phyloP scores from a whole-genome alignment of 2,113 vertebrate species.

The Mobula hypostoma region DNA sequence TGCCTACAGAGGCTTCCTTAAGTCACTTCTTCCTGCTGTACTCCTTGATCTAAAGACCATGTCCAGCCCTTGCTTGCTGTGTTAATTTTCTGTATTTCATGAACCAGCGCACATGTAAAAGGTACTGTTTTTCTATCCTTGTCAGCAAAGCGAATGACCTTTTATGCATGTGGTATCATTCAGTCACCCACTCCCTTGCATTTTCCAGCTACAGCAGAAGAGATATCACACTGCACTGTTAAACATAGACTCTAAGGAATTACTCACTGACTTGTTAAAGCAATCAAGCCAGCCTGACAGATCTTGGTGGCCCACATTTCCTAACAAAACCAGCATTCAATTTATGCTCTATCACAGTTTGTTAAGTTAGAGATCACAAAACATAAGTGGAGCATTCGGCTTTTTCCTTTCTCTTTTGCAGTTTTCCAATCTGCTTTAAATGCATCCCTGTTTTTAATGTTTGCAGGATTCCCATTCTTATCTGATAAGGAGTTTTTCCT shows the following conservation, averaged over 20 bases:
- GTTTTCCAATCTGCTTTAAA: background rate
- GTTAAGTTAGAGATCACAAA: background rate
- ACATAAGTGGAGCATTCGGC: background rate
- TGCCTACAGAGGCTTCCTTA: background rate
- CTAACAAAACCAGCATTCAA: slow-evolving; percentile 1
- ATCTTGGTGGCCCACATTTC: background rate
- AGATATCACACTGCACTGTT: background rate
- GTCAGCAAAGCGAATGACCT: too few relatives aligned
- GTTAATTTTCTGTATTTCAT: too few relatives aligned
- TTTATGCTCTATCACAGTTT: background rate
- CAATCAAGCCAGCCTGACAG: background rate
- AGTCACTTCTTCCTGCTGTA: too few relatives aligned
- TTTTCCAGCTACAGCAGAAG: background rate
- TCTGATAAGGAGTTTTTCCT: background rate
- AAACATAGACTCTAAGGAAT: background rate
- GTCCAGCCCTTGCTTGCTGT: too few relatives aligned
- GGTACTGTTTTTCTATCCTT: too few relatives aligned
- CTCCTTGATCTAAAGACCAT: too few relatives aligned
- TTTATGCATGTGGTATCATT: too few relatives aligned
- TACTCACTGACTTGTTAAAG: background rate
- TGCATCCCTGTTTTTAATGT: too few relatives aligned
- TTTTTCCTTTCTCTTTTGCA: background rate
- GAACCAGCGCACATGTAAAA: too few relatives aligned
- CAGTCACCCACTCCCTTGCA: background rate
- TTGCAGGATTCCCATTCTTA: background rate